phyloP scores from a whole-genome alignment of 2,888 invertebrate species.

The Sarcophaga rosellei region DNA sequence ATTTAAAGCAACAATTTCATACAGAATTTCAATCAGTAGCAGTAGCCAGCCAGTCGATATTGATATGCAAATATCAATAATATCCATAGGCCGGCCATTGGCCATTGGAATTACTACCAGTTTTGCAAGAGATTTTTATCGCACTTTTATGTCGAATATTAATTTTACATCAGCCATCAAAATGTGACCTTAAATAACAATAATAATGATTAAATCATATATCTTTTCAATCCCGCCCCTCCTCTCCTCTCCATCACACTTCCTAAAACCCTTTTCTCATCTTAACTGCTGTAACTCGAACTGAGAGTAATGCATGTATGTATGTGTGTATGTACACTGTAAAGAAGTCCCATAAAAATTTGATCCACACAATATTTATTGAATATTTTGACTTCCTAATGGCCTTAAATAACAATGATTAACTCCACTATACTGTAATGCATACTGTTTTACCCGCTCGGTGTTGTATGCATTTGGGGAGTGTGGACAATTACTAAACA shows the following conservation, averaged over 20 bases:
- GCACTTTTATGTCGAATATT: neutral
- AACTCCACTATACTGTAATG: neutral
- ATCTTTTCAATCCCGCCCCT: too few species aligned
- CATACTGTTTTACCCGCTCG: neutral
- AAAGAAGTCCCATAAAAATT: neutral
- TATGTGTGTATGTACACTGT: too few species aligned
- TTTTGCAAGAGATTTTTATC: neutral
- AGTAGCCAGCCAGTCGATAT: neutral
- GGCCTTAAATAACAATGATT: conserved; percentile 69
- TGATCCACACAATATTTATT: conserved; percentile 4
- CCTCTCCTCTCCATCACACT: too few species aligned
- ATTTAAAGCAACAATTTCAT: neutral
- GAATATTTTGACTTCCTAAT: conserved; percentile 67
- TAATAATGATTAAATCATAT: conserved; percentile 22
- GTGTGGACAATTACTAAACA: conserved; percentile 38
- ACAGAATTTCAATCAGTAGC: neutral
- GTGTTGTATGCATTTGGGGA: neutral
- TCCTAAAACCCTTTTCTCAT: too few species aligned
- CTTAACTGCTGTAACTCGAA: too few species aligned
- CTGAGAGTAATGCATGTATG: too few species aligned
- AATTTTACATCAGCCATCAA: conserved; percentile 39
- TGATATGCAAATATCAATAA: neutral
- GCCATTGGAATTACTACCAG: neutral
- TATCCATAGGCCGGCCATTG: neutral
- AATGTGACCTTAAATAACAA: conserved; percentile 40